Conservation (phyloP, 2,113 vertebrate genomes). For the Nibea albiflora region DNA sequence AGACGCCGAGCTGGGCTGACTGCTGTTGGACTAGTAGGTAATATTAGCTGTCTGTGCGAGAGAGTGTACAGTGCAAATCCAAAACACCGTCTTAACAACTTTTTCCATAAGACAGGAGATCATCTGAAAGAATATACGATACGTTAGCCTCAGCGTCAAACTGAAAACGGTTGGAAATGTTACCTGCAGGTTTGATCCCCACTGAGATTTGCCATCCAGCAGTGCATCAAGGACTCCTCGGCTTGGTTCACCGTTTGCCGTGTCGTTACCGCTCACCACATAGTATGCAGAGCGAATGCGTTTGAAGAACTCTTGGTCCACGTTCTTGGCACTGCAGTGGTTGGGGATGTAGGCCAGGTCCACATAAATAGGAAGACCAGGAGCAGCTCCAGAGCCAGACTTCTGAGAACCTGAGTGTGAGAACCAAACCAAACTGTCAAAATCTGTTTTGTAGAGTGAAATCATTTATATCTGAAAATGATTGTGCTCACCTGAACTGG, state of each 20-base stretch:
- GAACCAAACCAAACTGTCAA: slow-evolving; percentile 21
- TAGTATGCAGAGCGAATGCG: slow-evolving; percentile 94
- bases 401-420: slow-evolving; percentile 75
- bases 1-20: no score
- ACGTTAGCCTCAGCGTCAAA: neutral
- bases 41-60: no score
- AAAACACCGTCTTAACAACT: neutral
- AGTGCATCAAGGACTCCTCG: slow-evolving; percentile 92
- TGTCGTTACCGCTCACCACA: slow-evolving; percentile 96
- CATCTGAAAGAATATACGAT: neutral
- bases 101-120: neutral
- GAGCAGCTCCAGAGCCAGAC: slow-evolving; percentile 75
- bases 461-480: neutral
- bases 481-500: slow-evolving; percentile 84
- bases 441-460: no score
- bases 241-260: slow-evolving; percentile 91
- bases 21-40: no score
- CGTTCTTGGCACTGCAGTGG: slow-evolving; percentile 97
- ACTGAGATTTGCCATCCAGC: slow-evolving; percentile 96
- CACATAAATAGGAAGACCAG: slow-evolving; percentile 92
- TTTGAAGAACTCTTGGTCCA: slow-evolving; percentile 96
- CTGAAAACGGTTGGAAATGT: neutral
- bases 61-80: neutral
- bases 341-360: slow-evolving; percentile 98
- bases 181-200: slow-evolving; percentile 98